Evolutionary conservation across 2,113 vertebrate genomes (phyloP), one percentile per base, ranked within the genome.

Genomic region (Vidua chalybeata): DNA sequence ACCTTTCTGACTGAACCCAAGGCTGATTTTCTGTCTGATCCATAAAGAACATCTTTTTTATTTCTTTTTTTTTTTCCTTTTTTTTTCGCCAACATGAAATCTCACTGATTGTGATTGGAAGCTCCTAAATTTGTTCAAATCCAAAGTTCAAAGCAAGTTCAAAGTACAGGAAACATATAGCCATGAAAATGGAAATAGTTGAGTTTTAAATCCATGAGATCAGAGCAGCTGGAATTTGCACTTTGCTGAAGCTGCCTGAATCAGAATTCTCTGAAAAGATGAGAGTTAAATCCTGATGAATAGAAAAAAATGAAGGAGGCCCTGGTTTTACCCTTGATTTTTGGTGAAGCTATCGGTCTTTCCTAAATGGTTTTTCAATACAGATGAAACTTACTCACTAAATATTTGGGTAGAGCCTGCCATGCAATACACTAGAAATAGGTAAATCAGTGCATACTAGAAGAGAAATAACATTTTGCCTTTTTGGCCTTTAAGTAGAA

Each of bases 101-200:
- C 80, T 92, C 80, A 64, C 71, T 90, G 85, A 95, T 94, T 95
- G 78, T 90, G 72, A 90, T 75, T 90, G 55, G 55, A 93, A 96
- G 48, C 48, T 94, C 85, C 82, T 68, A 86, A 86, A 79, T 94
- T 96, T 93, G 90, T 93, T 96, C 90, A 92, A 96, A 93, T 31
- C 72, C 30, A 21, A 79, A 86, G 75, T 90, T 95, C 87, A 96
- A 96, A 96, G 93, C 63, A 73, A 85, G 78, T 94, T 96, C 91
- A 93, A 96, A 96, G 81, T 79, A 94, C 58, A 90, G 93, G 91
- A 95, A 96, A 49, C 92, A 41, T 41, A 64, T 81, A 93, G 51
- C 82, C 75, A 68, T 28, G 22, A 96, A 96, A 95, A 96, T 92
- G 82, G 85, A 76, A 97, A 91, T 83, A 79, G 74, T 69, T 90